A percentile compares a stretch with the other conserved stretches of the same genome.
These are phyloP conservation scores for Corythaixoides concolor DNA, from an alignment of 2,113 vertebrate genomes.

Conservation along the genomic window DNA sequence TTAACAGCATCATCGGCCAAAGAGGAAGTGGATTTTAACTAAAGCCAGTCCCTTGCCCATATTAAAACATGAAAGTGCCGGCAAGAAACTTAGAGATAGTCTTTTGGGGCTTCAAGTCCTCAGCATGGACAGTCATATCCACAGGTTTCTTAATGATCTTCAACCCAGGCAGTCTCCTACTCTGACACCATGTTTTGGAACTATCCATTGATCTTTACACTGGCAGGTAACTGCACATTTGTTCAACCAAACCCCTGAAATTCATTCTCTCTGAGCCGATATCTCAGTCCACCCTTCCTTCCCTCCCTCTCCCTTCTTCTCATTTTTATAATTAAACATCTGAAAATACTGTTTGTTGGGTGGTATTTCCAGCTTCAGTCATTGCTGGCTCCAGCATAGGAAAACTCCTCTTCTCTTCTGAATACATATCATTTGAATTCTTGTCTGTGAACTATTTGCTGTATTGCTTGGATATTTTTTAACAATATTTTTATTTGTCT, in stretches of 20 bases:
- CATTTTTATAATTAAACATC: conserved; percentile 43
- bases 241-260: neutral
- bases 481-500: conserved; percentile 40
- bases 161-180: neutral
- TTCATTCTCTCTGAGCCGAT: neutral
- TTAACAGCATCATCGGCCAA: neutral
- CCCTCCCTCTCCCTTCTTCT: neutral
- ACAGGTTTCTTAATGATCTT: neutral
- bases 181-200: neutral
- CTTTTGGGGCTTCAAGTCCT: neutral
- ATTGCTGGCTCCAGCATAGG: conserved; percentile 47
- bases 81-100: neutral
- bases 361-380: conserved; percentile 62
- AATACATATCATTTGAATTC: conserved; percentile 8
- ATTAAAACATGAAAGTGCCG: neutral
- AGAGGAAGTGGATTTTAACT: neutral
- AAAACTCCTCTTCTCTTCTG: conserved; percentile 48
- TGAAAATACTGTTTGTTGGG: conserved; percentile 48
- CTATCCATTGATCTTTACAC: neutral
- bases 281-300: neutral
- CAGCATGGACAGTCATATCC: neutral
- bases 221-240: neutral
- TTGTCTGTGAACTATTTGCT: conserved; percentile 22
- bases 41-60: neutral
- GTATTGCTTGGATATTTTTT: conserved; percentile 21